A percentile compares a stretch with the other conserved stretches of the same genome.
These are phyloP conservation scores for Balearica regulorum DNA, from an alignment of 2,797 vertebrate genomes.

Conservation along the genomic window DNA sequence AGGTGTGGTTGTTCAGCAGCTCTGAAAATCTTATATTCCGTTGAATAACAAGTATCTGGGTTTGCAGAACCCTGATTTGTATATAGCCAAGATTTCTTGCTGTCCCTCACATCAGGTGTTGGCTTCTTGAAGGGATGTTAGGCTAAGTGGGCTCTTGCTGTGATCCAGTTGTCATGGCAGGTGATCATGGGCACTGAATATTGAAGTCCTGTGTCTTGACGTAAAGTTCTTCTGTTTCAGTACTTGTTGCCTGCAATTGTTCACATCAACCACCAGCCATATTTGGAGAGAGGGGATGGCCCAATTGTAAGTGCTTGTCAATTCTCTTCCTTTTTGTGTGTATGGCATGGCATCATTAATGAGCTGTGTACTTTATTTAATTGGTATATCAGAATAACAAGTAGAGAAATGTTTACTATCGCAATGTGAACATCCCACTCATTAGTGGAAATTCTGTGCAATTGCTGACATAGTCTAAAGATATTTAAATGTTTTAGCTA, in stretches of 20 bases:
- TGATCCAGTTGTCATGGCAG: not conserved
- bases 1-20: not conserved
- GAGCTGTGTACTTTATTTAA: not conserved
- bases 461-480: not conserved
- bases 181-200: not conserved
- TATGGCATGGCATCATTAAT: not conserved
- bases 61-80: not conserved
- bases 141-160: not conserved
- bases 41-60: not conserved
- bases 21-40: not conserved
- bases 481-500: not conserved
- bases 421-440: not conserved
- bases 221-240: slow-evolving; percentile 63
- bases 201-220: not conserved
- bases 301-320: slow-evolving; percentile 88
- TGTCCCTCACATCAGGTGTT: not conserved
- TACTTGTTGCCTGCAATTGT: slow-evolving; percentile 97
- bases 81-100: not conserved
- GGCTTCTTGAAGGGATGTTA: not conserved
- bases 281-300: slow-evolving; percentile 96
- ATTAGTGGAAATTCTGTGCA: not conserved
- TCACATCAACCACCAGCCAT: slow-evolving; percentile 98
- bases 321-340: not conserved
- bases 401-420: not conserved
- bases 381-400: not conserved